These are phyloP conservation scores for Protonemura montana DNA, from an alignment of 2,888 invertebrate genomes.

Conservation along the genomic window DNA sequence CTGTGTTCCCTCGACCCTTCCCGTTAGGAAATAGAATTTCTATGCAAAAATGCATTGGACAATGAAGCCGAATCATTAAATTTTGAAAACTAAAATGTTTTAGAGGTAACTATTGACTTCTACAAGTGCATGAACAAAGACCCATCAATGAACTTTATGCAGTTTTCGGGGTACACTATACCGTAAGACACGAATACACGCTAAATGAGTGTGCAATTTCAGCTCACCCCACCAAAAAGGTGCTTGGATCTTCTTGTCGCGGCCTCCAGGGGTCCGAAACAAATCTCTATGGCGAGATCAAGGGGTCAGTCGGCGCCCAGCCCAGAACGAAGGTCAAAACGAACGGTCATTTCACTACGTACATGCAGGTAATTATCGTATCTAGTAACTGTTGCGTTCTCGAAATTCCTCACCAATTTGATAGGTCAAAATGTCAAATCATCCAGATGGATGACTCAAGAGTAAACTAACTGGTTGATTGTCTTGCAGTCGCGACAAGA, in stretches of 20 bases:
- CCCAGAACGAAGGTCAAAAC: slow-evolving; percentile 66
- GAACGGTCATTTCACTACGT: slow-evolving; percentile 71
- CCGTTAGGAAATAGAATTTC: too few species aligned
- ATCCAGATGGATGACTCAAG: slow-evolving; percentile 4
- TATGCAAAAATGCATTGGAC: too few species aligned
- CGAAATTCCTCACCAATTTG: neutral
- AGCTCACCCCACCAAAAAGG: slow-evolving; percentile 53
- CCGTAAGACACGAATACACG: too few species aligned
- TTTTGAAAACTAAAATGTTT: too few species aligned
- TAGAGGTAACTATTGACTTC: too few species aligned
- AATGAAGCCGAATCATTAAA: too few species aligned
- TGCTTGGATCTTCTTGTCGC: slow-evolving; percentile 59
- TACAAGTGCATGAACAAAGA: too few species aligned
- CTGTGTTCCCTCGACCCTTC: too few species aligned
- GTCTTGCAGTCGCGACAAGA: slow-evolving; percentile 53
- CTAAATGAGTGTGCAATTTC: slow-evolving; percentile 18
- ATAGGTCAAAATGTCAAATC: neutral
- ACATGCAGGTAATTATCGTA: slow-evolving; percentile 66
- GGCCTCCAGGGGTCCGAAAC: slow-evolving; percentile 62
- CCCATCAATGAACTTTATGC: too few species aligned
- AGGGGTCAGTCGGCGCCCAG: slow-evolving; percentile 47
- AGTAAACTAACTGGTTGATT: slow-evolving; percentile 9
- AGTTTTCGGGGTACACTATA: too few species aligned
- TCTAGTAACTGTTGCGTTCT: neutral
- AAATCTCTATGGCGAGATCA: slow-evolving; percentile 59